Evolutionary conservation across 35 echinoderm and acorn worm species (phyloP).

Genomic region (Ptychodera flava): DNA sequence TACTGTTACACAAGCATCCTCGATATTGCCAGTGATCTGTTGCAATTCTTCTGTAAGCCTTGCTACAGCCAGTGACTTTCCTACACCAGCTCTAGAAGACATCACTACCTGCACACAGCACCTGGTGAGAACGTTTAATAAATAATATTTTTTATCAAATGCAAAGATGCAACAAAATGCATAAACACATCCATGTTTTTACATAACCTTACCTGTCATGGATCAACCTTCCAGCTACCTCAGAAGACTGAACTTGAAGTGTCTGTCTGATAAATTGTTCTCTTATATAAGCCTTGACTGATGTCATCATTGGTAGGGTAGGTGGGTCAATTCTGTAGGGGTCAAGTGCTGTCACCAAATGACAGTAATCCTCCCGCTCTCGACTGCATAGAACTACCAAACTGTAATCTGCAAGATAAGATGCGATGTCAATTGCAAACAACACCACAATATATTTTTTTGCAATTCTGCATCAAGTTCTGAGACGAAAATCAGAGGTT

Average conservation of each 20-base stretch:
- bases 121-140: too few relatives aligned
- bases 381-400: conserved; percentile 22
- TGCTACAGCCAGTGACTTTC: background rate
- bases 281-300: background rate
- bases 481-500: too few relatives aligned
- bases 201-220: background rate
- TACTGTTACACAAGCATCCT: background rate
- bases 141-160: too few relatives aligned
- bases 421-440: too few relatives aligned
- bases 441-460: too few relatives aligned
- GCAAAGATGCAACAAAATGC: too few relatives aligned
- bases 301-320: background rate
- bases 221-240: background rate
- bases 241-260: background rate
- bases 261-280: background rate
- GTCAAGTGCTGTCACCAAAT: conserved; percentile 13
- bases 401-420: conserved; percentile 9
- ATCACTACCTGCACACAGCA: background rate
- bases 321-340: conserved; percentile 3
- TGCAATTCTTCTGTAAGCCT: background rate
- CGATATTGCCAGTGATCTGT: background rate
- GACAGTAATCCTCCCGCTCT: conserved; percentile 19
- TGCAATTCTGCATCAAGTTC: too few relatives aligned
- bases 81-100: background rate
- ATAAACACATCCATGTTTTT: too few relatives aligned